Evolutionary conservation across 2,113 vertebrate species (phyloP).

Genomic region (Rhombomys opimus): DNA sequence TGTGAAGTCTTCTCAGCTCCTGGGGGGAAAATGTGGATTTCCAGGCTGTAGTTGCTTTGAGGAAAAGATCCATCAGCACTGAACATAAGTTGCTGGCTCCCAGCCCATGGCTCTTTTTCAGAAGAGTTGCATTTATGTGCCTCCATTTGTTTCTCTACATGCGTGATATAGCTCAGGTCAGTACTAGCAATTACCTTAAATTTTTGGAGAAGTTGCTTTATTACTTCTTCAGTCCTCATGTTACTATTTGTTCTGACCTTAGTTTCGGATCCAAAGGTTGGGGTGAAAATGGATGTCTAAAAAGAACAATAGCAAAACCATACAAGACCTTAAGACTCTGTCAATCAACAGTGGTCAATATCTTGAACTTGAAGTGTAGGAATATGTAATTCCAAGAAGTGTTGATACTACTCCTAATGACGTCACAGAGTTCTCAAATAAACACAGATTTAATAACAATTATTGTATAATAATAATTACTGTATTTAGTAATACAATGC

Average conservation of each 20-base stretch:
- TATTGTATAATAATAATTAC: background rate
- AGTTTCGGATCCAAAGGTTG: conserved; percentile 92
- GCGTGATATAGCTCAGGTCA: background rate
- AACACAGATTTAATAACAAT: conserved; percentile 2
- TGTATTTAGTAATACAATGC: background rate
- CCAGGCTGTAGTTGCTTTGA: background rate
- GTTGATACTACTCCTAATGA: background rate
- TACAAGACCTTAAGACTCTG: background rate
- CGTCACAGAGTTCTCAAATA: conserved; percentile 9
- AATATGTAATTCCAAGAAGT: background rate
- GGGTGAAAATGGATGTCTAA: conserved; percentile 96
- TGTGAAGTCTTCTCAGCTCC: background rate
- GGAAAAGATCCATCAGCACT: background rate
- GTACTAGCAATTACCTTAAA: conserved; percentile 91
- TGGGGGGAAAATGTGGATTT: background rate
- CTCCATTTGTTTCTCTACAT: background rate
- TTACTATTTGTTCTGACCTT: conserved; percentile 92
- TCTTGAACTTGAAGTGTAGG: background rate
- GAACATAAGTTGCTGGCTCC: background rate
- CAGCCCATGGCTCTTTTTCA: background rate
- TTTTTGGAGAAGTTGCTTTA: conserved; percentile 93
- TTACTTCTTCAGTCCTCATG: conserved; percentile 94
- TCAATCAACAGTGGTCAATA: background rate
- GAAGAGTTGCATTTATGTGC: background rate
- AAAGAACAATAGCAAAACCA: background rate